Evolutionary conservation across 2,888 invertebrate genomes (phyloP), one percentile per base, ranked within the genome.

Genomic region (Euplagia quadripunctaria): DNA sequence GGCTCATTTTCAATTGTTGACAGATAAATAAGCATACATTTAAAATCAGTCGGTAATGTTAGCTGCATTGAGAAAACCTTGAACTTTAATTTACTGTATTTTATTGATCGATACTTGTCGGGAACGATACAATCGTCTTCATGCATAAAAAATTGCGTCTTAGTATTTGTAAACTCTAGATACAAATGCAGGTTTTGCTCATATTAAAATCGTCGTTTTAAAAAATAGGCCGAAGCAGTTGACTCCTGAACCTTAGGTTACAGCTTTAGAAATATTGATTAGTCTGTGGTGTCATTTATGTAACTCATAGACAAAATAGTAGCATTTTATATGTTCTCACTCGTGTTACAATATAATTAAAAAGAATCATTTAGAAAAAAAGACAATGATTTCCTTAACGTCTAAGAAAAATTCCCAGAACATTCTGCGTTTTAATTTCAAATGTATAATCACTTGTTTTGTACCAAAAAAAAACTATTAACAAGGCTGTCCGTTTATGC

Each of bases 401-500:
- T 41, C 41, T 17, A 41, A 66, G 66, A 51, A 49, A 66, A 75
- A 70, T 68, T 20, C 16, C 52, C 42, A 46, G 58, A 69, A 64
- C 43, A 46, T 31, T 68, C 51, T 42, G 17, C n/a, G 68, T 74
- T 79, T 67, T 76, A 69, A 70, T 67, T 74, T 71, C 67, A 77
- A 80, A 79, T 71, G 66, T 49, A 52, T 69, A 71, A 52, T 68
- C 70, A 11, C 8, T 46, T 52, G 80, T 80, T 76, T 80, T 67
- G 68, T 55, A 68, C 77, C 77, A 80, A 82, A 84, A 64, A 31
- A 31, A 82, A 84, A 82, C 72, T 43, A 31, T 65, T 16, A 70
- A 42, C 79, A 75, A 83, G 82, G 82, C 66, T 74, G 52, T 49
- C 55, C 74, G 46, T 72, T 42, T 66, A 41, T 63, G 41, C n/a